Conservation (phyloP, 2,113 vertebrate species). For the Phylloscopus whistleri region DNA sequence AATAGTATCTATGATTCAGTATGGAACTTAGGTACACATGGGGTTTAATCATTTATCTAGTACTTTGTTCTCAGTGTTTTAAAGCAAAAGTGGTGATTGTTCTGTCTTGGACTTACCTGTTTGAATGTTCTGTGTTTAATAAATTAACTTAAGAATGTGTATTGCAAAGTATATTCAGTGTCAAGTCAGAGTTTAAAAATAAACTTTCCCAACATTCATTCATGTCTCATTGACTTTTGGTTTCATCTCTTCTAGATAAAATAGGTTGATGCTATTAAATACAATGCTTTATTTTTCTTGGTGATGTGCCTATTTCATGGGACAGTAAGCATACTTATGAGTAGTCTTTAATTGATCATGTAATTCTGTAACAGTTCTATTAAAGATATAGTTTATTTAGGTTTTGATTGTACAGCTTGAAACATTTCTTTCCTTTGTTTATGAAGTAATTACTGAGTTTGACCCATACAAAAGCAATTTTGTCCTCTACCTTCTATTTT, state of each 20-base stretch:
- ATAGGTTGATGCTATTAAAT: background rate
- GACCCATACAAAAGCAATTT: background rate
- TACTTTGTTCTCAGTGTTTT: background rate
- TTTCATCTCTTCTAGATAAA: background rate
- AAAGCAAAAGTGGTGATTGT: background rate
- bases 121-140: background rate
- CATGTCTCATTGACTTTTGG: background rate
- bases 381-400: background rate
- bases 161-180: background rate
- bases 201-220: background rate
- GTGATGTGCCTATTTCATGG: background rate
- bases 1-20: background rate
- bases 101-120: background rate
- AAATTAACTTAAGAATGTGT: background rate
- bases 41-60: background rate
- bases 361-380: background rate
- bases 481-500: background rate
- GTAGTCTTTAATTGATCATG: background rate
- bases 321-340: background rate
- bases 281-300: background rate
- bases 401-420: conserved; percentile 48
- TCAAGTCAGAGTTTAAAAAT: background rate
- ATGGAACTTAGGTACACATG: background rate
- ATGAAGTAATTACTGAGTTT: background rate
- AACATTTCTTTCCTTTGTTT: conserved; percentile 12